These are phyloP conservation scores for Peromyscus leucopus DNA, from an alignment of 2,113 vertebrate genomes.

Conservation along the genomic window DNA sequence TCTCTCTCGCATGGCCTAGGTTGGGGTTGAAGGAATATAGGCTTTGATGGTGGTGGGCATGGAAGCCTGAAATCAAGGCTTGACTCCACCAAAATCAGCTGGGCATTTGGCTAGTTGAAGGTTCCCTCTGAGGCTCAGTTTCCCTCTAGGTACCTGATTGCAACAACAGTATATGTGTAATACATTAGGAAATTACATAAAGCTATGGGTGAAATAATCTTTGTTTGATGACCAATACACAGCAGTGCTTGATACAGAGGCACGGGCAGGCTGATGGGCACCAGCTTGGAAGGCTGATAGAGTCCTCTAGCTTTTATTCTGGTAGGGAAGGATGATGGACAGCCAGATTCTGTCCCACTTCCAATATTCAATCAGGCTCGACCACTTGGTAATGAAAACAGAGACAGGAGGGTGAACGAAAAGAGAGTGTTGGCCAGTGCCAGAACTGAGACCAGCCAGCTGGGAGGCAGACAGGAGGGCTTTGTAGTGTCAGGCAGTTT, in stretches of 20 bases:
- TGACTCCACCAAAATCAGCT: neutral
- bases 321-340: neutral
- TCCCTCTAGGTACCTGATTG: neutral
- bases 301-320: neutral
- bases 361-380: neutral
- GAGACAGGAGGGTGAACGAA: neutral
- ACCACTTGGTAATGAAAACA: conserved; percentile 26
- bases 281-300: neutral
- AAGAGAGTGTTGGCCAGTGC: neutral
- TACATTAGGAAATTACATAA: neutral
- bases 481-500: conserved; percentile 14
- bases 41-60: neutral
- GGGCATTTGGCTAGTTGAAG: neutral
- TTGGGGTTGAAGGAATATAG: neutral
- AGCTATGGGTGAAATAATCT: neutral
- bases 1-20: neutral
- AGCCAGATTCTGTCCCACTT: neutral
- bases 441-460: neutral
- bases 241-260: neutral
- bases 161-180: neutral
- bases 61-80: neutral
- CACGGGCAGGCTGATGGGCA: neutral
- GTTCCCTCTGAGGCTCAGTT: neutral
- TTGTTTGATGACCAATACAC: neutral
- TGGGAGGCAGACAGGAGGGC: conserved; percentile 7